Base-by-base conservation (phyloP, 2,888 invertebrate species). In the Harmothoe impar region DNA sequence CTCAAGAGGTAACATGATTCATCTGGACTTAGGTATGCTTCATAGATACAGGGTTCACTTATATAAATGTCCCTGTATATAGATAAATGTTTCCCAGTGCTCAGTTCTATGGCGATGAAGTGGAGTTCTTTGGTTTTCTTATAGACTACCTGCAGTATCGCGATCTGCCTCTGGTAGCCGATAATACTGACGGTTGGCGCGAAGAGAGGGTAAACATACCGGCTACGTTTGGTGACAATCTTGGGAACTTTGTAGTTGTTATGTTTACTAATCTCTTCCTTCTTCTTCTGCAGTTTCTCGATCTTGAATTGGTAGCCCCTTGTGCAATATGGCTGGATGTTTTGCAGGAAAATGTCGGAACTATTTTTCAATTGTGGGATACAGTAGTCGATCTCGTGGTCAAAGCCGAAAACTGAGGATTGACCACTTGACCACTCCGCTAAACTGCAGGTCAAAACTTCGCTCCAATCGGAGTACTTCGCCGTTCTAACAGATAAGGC, bases 1-100 rank as follows among this genome's bases (percentile, higher is more conserved):
- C 92, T 56, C 3, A 92, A 72, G 51, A 92, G 90, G 81, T 92
- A 92, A 31, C 86, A 89, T 20, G 77, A 81, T 62, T 91, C 90
- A 89, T 92, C 91, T 3, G 92, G 92, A 56, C 90, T 89, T 33
- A 92, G 72, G 78, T 92, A 92, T 5, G 92, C 92, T 56, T 92
- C 91, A 52, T 91, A 91, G 20, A 91, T 89, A 43, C 91, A 91
- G 52, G 91, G 89, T 54, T 91, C 90, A 33, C 90, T 81, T 29
- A 90, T 90, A 35, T 89, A 91, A 52, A 90, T 91, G 51, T 91
- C 91, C 68, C 81, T 84, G 54, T 91, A 91, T 20, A 89, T 89
- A 31, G 90, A 91, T 62, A 89, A 31, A 25, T 89, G 84, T 51
- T 62, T 84, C 7, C 91, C 89, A 23, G 89, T 86, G 33, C 35